phyloP scores from a whole-genome alignment of 2,797 vertebrate species.

The Propithecus perrieri region DNA sequence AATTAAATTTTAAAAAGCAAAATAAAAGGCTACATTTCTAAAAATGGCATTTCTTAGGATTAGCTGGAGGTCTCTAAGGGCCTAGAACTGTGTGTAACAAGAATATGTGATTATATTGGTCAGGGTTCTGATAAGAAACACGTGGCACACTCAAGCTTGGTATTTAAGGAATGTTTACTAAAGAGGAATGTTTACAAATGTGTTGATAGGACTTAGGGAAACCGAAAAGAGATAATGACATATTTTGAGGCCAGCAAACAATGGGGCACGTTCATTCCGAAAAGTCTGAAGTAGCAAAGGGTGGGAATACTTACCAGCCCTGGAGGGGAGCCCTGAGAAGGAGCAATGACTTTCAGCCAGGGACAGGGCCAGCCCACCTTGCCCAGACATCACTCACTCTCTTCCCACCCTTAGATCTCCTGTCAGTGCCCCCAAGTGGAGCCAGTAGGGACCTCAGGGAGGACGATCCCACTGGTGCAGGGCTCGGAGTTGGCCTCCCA shows the following conservation, averaged over 20 bases:
- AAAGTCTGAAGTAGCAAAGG: neutral
- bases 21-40: neutral
- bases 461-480: neutral
- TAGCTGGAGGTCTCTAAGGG: neutral
- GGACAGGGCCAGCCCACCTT: neutral
- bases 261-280: neutral
- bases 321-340: neutral
- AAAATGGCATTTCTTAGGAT: neutral
- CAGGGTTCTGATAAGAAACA: neutral
- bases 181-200: neutral
- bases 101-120: neutral
- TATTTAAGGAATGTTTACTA: slow-evolving; percentile 5
- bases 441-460: neutral
- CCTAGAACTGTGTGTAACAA: neutral
- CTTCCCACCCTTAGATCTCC: neutral
- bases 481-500: neutral
- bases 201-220: neutral
- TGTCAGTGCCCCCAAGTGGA: neutral
- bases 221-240: neutral
- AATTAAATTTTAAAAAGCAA: neutral
- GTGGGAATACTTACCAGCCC: neutral
- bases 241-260: neutral
- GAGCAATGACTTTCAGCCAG: neutral
- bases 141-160: neutral
- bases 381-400: neutral